Conservation (phyloP, 2,113 vertebrate genomes). For the Platichthys stellatus region DNA sequence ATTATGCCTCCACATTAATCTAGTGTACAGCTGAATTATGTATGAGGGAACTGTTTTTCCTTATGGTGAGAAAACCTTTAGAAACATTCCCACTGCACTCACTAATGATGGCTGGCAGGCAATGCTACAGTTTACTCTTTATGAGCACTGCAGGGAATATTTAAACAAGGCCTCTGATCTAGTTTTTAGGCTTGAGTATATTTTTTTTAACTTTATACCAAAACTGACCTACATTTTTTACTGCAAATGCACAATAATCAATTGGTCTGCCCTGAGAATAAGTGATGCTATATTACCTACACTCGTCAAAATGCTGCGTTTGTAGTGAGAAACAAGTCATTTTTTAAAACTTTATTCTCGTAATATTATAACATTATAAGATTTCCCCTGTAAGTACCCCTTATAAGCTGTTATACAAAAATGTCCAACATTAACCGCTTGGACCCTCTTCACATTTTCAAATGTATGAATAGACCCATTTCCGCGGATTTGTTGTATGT, state of each 20-base stretch:
- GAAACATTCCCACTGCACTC: conserved; percentile 19
- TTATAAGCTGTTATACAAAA: background rate
- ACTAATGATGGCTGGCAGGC: conserved; percentile 57
- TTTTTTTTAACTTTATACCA: background rate
- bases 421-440: background rate
- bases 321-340: background rate
- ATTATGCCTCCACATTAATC: conserved; percentile 24
- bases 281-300: background rate
- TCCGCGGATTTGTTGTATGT: too few species aligned
- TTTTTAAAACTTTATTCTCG: too few species aligned
- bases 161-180: conserved; percentile 25
- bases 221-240: background rate
- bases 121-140: conserved; percentile 38
- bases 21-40: conserved; percentile 51
- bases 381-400: too few species aligned
- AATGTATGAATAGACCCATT: too few species aligned
- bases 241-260: background rate
- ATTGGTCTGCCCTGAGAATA: background rate
- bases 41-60: conserved; percentile 35
- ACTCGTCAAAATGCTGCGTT: background rate
- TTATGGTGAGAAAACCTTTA: conserved; percentile 17
- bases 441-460: too few species aligned
- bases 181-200: background rate
- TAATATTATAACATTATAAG: too few species aligned
- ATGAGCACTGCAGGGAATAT: conserved; percentile 29